Conservation (phyloP, 1,140 invertebrate species). For the Mactra quadrangularis region DNA sequence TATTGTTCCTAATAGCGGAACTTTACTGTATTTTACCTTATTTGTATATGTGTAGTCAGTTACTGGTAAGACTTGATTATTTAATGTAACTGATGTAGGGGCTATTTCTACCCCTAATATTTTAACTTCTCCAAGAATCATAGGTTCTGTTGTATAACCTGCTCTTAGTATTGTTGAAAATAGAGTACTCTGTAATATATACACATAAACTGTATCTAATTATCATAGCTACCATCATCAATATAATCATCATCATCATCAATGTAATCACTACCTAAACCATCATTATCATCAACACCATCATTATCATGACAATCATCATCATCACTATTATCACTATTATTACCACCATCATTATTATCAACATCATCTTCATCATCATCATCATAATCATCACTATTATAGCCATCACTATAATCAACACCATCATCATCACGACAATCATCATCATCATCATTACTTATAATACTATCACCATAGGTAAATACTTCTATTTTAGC, state of each 20-base stretch:
- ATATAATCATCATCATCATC: too few relatives aligned
- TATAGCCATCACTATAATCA: background rate
- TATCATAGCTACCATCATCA: background rate
- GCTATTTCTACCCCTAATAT: slow-evolving; percentile 35
- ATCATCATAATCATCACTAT: too few relatives aligned
- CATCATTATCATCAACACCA: too few relatives aligned
- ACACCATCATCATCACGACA: background rate
- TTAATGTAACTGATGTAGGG: slow-evolving; percentile 40
- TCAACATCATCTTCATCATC: too few relatives aligned
- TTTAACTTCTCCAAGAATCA: slow-evolving; percentile 13
- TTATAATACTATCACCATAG: too few relatives aligned
- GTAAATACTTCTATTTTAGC: too few relatives aligned
- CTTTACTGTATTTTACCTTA: slow-evolving; percentile 16
- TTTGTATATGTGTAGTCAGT: slow-evolving; percentile 32
- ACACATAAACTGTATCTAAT: background rate
- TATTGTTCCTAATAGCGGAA: background rate
- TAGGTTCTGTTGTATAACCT: slow-evolving; percentile 41
- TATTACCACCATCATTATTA: background rate
- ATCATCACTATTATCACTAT: background rate
- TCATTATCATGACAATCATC: too few relatives aligned
- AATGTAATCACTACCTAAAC: too few relatives aligned
- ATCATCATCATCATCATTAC: too few relatives aligned
- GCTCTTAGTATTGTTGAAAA: background rate
- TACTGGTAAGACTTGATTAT: slow-evolving; percentile 3
- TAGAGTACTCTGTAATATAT: slow-evolving; percentile 23